phyloP scores from a whole-genome alignment of 2,888 invertebrate genomes.

The Toxonevra muliebris region DNA sequence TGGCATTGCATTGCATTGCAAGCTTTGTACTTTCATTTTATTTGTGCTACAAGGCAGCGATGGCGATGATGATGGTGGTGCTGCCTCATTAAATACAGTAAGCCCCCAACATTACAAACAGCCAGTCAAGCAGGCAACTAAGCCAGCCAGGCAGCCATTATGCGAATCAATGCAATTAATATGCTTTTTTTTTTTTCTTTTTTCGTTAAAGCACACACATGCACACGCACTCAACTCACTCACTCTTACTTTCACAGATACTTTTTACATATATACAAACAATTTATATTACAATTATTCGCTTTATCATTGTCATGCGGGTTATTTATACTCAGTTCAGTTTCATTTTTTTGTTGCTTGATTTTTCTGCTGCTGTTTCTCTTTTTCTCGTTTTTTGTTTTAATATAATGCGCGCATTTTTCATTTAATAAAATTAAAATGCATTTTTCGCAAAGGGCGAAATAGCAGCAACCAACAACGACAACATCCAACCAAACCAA shows the following conservation, averaged over 20 bases:
- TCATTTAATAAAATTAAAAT: conserved; percentile 44
- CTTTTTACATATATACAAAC: not conserved
- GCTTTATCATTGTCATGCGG: conserved; percentile 39
- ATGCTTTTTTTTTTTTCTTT: too few relatives aligned
- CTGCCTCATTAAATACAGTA: too few relatives aligned
- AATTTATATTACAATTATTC: conserved; percentile 37
- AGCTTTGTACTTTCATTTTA: too few relatives aligned
- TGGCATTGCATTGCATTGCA: too few relatives aligned
- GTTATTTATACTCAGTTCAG: conserved; percentile 26
- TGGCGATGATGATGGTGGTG: too few relatives aligned
- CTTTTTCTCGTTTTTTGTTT: not conserved
- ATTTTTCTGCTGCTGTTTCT: not conserved
- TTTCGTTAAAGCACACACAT: too few relatives aligned
- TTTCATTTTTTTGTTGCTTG: not conserved
- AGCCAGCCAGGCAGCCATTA: too few relatives aligned
- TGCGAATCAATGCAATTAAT: conserved; percentile 35
- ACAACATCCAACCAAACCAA: too few relatives aligned
- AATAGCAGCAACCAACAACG: too few relatives aligned
- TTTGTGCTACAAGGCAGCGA: too few relatives aligned
- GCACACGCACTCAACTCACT: conserved; percentile 11
- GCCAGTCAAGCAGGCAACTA: too few relatives aligned
- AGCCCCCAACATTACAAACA: too few relatives aligned
- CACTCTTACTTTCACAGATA: conserved; percentile 27
- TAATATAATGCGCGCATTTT: conserved; percentile 40
- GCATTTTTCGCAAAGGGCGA: not conserved